Evolutionary conservation across 2,113 vertebrate genomes (phyloP).

Genomic region (Thalassoma bifasciatum): DNA sequence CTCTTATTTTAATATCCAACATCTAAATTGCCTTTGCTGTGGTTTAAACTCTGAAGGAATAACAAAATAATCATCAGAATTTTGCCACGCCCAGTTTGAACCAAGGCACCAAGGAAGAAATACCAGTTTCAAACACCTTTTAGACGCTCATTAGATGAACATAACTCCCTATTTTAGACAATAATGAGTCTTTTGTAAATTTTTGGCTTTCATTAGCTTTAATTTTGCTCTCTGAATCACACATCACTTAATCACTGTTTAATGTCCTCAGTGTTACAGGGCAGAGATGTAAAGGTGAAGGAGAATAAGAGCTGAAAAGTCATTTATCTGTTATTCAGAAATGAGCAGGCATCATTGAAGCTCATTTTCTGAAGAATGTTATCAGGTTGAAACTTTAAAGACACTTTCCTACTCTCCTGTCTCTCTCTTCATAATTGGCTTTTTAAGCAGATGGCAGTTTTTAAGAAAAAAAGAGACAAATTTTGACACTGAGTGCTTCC

Average conservation of each 20-base stretch:
- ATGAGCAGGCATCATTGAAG: conserved; percentile 28
- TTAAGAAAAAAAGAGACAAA: conserved; percentile 65
- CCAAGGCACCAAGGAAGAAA: too few species aligned
- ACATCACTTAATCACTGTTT: conserved; percentile 26
- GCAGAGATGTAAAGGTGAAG: conserved; percentile 41
- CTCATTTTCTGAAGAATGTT: conserved; percentile 65
- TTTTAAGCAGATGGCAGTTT: conserved; percentile 67
- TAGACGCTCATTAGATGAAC: background rate
- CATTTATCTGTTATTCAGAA: conserved; percentile 55
- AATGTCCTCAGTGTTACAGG: conserved; percentile 37
- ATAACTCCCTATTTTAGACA: background rate
- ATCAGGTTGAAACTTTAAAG: conserved; percentile 58
- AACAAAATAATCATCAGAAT: too few species aligned
- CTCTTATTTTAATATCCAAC: too few species aligned
- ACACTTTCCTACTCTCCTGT: conserved; percentile 12
- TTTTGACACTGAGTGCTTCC: conserved; percentile 64
- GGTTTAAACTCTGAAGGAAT: too few species aligned
- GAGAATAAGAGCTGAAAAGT: conserved; percentile 42
- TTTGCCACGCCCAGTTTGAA: background rate
- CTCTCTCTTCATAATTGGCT: conserved; percentile 72
- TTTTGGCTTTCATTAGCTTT: background rate
- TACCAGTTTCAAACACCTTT: background rate
- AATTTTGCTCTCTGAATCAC: conserved; percentile 20
- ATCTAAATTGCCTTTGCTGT: too few species aligned
- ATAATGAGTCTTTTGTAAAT: background rate